Evolutionary conservation across 1,140 invertebrate genomes (phyloP).

Genomic region (Drosophila orosa): DNA sequence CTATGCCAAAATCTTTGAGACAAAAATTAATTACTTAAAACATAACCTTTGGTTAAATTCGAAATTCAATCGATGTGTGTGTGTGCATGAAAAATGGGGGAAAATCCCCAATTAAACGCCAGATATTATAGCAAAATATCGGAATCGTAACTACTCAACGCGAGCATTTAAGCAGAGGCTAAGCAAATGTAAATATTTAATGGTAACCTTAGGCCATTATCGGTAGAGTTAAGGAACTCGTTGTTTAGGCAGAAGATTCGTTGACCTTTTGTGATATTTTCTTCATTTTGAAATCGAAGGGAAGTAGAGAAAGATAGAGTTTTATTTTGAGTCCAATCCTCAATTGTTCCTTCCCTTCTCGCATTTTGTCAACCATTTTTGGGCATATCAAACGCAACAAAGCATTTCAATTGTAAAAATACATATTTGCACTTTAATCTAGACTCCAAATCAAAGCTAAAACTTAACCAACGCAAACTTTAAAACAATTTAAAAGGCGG

Average conservation of each 20-base stretch:
- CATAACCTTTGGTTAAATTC: slow-evolving; percentile 24
- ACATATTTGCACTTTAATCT: slow-evolving; percentile 41
- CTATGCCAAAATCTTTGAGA: slow-evolving; percentile 80
- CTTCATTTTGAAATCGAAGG: slow-evolving; percentile 38
- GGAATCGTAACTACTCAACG: slow-evolving; percentile 67
- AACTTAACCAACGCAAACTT: slow-evolving; percentile 17
- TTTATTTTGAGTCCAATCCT: slow-evolving; percentile 8
- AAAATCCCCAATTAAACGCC: slow-evolving; percentile 11
- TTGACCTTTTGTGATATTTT: slow-evolving; percentile 59
- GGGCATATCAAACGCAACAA: slow-evolving; percentile 62
- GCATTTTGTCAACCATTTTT: slow-evolving; percentile 36
- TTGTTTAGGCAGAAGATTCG: slow-evolving; percentile 45
- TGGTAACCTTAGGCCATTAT: slow-evolving; percentile 34
- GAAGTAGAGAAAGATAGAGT: slow-evolving; percentile 7
- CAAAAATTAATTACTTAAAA: slow-evolving; percentile 52
- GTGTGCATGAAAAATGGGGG: slow-evolving; percentile 47
- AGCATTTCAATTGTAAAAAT: slow-evolving; percentile 74
- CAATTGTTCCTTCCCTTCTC: slow-evolving; percentile 2
- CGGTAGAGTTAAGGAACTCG: slow-evolving; percentile 19
- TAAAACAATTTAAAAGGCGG: slow-evolving; percentile 7
- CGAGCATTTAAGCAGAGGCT: slow-evolving; percentile 68
- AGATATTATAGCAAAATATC: slow-evolving; percentile 39
- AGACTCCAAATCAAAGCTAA: slow-evolving; percentile 41
- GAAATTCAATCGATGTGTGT: slow-evolving; percentile 64
- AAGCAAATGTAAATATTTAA: slow-evolving; percentile 70